Evolutionary conservation across 2,797 vertebrate genomes (phyloP), one percentile per base, ranked within the genome.

Genomic region (Meda fulgida): DNA sequence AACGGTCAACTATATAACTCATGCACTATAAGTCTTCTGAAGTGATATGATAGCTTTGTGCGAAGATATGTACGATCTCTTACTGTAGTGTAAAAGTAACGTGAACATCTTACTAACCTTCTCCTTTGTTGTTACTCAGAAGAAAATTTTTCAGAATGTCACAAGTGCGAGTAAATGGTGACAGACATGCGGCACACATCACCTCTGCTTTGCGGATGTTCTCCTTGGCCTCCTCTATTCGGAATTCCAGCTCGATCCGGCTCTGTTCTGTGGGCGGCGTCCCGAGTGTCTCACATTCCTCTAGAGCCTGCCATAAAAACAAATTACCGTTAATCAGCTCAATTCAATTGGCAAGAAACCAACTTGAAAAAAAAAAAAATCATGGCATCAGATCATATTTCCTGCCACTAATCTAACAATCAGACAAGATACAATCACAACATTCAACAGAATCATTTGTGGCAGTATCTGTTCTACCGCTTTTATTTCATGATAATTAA

Each of bases 161-260:
- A 63, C 13, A 65, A 31, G 36, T 36, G 36, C 4, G 3, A 5
- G 63, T 3, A 18, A 65, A 31, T 16, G 63, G 14, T 65, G 63
- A 65, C 26, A 31, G 63, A 65, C 26, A 4, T 1, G 60, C 13
- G 13, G 60, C 60, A 63, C 26, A 29, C 83, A 7, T 70, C 76
- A 99, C 98, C 97, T 99, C 97, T 21, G 98, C 96, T 94, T 98
- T 98, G 88, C 98, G 97, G 71, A 99, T 97, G 87, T 94, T 96
- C 93, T 98, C 98, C 94, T 95, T 97, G 90, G 97, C 95, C 89
- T 99, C 97, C 34, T 99, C 98, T 38, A 98, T 97, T 91, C 96
- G 98, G 92, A 97, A 94, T 90, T 99, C 98, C 91, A 98, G 93
- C 26, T 99, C 98, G 21, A 90, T 94, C 84, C 97, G 95, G 84